Conservation (phyloP, 2,888 invertebrate species). For the Coecobrya sp. region DNA sequence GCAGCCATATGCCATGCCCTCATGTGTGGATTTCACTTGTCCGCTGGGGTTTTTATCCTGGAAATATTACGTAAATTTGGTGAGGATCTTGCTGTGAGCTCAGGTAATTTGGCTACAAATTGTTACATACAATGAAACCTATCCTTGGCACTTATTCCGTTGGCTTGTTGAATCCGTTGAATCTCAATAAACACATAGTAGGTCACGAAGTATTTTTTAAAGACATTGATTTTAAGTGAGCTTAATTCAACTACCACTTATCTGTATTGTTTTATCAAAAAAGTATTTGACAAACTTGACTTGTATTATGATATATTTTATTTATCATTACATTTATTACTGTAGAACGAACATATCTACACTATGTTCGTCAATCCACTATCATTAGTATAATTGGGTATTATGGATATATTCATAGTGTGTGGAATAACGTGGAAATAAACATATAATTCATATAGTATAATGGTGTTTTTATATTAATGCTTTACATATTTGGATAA, state of each 20-base stretch:
- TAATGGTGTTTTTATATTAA: neutral
- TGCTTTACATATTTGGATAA: no score
- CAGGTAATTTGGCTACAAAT: conserved; percentile 71
- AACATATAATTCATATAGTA: no score
- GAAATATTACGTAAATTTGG: conserved; percentile 75
- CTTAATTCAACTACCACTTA: neutral
- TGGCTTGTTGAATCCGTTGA: no score
- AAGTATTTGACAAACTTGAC: neutral
- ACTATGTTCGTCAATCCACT: no score
- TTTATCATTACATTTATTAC: no score
- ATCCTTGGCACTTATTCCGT: no score
- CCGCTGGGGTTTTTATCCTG: conserved; percentile 81
- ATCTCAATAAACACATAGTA: no score
- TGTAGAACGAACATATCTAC: no score
- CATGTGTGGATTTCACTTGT: conserved; percentile 84
- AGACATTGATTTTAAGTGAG: neutral
- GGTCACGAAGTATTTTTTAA: neutral
- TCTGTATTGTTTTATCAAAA: neutral
- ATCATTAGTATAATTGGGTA: no score
- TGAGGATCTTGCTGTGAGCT: conserved; percentile 78
- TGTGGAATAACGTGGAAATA: no score
- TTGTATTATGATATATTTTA: neutral
- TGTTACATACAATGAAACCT: neutral
- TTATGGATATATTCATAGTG: no score
- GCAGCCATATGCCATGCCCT: conserved; percentile 84